phyloP scores from a whole-genome alignment of 2,888 invertebrate species.

The Dyspetes luteomarginatus region DNA sequence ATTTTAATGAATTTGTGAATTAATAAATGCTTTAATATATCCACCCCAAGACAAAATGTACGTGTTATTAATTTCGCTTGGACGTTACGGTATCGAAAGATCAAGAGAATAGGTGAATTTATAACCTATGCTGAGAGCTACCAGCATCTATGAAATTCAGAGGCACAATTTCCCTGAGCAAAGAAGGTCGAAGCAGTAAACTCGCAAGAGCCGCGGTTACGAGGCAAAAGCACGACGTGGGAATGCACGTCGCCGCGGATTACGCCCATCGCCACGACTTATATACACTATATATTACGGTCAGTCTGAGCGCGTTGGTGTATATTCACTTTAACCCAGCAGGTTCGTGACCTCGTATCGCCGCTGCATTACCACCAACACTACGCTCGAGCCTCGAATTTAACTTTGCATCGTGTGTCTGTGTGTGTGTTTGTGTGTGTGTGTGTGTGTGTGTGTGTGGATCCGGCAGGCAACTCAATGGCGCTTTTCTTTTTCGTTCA shows the following conservation, averaged over 20 bases:
- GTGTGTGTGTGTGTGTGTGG: not conserved
- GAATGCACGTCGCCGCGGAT: slow-evolving; percentile 80
- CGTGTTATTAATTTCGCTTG: no score
- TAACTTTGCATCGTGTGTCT: slow-evolving; percentile 24
- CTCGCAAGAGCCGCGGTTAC: slow-evolving; percentile 23
- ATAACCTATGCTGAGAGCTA: not conserved
- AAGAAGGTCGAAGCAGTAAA: not conserved
- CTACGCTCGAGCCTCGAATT: slow-evolving; percentile 23
- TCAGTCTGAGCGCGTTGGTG: slow-evolving; percentile 45
- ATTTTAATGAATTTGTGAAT: no score
- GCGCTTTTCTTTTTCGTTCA: slow-evolving; percentile 58
- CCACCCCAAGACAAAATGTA: no score
- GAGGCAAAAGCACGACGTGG: slow-evolving; percentile 76
- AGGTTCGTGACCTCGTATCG: slow-evolving; percentile 78
- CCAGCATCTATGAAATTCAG: not conserved
- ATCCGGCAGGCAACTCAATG: slow-evolving; percentile 1
- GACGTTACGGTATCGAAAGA: not conserved
- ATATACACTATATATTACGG: slow-evolving; percentile 49
- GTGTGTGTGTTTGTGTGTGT: slow-evolving; percentile 2
- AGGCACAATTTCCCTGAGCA: slow-evolving; percentile 12
- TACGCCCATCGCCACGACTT: slow-evolving; percentile 75
- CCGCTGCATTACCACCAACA: slow-evolving; percentile 74
- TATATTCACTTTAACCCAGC: slow-evolving; percentile 76
- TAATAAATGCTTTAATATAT: no score
- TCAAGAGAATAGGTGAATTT: not conserved